Base-by-base conservation (phyloP, 2,888 invertebrate genomes). In the Hydriomena furcata region DNA sequence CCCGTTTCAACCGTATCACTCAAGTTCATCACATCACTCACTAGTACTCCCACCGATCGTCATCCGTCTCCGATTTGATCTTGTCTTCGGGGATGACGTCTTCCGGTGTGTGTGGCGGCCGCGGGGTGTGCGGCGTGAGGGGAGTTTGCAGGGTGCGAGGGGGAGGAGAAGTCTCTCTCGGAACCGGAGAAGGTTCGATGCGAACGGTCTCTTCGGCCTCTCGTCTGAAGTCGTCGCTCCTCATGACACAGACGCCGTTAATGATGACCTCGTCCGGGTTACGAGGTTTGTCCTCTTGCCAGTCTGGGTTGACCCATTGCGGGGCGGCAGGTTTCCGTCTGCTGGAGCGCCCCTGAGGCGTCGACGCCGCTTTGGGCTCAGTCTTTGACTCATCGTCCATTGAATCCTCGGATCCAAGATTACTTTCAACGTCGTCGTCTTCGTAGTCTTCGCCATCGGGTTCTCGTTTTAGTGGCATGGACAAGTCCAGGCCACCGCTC, bases 251-350 rank as follows among this genome's bases (percentile, higher is more conserved):
- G 17, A 98, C 97, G 0, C 98, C 98, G 75, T 98, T 98, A 67
- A 97, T 97, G 71, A 97, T 97, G 17, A 97, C 96, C 75, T 96
- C 96, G 69, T 95, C 95, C 57, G 83, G 89, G 71, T 79, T 86
- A 32, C 91, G 82, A 10, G 91, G 90, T 62, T 91, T 91, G 61
- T 92, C 92, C 73, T 95, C 95, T 72, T 95, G 95, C 96, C 96
- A 96, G 67, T 97, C 97, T 5, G 98, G 98, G 82, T 98, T 98
- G 2, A 98, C 97, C 97, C 98, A 98, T 84, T 99, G 98, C 1
- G 99, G 98, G 43, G 98, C 98, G 0, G 97, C 98, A 0, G 98
- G 97, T 90, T 99, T 99, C 70, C 98, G 93, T 57, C 97, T 90
- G 46, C 94, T 96, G 13, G 91, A 89, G 12, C 91, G 81, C 17